A percentile compares a stretch with the other conserved stretches of the same genome.
These are phyloP conservation scores for Hololepta plana DNA, from an alignment of 2,888 invertebrate species.

Conservation along the genomic window DNA sequence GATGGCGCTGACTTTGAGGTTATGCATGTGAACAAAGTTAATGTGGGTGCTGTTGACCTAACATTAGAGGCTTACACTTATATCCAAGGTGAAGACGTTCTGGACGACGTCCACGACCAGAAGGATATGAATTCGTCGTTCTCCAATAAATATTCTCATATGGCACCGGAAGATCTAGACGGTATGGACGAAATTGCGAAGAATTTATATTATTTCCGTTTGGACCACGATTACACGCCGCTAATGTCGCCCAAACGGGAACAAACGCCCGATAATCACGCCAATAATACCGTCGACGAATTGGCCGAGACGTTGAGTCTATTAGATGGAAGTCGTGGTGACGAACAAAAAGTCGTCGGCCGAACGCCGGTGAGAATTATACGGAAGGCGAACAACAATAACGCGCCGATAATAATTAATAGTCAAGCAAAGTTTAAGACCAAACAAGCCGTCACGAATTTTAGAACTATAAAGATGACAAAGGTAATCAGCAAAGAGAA, in stretches of 20 bases:
- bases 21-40: slow-evolving; percentile 24
- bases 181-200: slow-evolving; percentile 30
- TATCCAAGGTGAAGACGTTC: slow-evolving; percentile 14
- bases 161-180: slow-evolving; percentile 22
- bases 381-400: too few species aligned
- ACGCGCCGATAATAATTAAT: too few species aligned
- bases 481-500: too few species aligned
- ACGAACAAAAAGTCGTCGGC: too few species aligned
- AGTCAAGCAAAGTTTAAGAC: too few species aligned
- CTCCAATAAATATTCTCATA: slow-evolving; percentile 9
- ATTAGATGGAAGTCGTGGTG: slow-evolving; percentile 13
- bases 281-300: slow-evolving; percentile 16
- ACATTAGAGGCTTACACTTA: slow-evolving; percentile 30
- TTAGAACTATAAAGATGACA: too few species aligned
- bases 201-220: slow-evolving; percentile 38
- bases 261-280: slow-evolving; percentile 15
- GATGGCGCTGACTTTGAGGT: slow-evolving; percentile 22
- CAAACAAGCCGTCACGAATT: too few species aligned
- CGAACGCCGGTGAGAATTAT: too few species aligned
- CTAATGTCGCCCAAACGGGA: slow-evolving; percentile 42
- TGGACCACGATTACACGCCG: slow-evolving; percentile 70
- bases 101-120: too few species aligned
- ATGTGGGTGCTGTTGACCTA: slow-evolving; percentile 22
- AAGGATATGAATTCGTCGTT: too few species aligned
- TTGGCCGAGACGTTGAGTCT: slow-evolving; percentile 24